These are phyloP conservation scores for Catharus ustulatus DNA, from an alignment of 2,797 vertebrate genomes.

Conservation along the genomic window DNA sequence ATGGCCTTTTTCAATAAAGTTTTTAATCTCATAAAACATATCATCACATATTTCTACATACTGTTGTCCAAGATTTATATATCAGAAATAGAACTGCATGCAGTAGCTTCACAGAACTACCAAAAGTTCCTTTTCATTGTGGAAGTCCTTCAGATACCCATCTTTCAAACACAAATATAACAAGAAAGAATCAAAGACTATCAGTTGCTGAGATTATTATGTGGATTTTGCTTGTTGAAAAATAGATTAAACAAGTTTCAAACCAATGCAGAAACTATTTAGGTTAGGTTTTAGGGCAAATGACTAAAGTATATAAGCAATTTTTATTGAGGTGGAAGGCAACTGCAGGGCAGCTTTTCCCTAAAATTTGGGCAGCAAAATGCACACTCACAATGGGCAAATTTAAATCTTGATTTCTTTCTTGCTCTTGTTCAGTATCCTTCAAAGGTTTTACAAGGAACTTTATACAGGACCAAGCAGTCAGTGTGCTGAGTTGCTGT, in stretches of 20 bases:
- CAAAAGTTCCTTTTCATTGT: background rate
- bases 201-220: constrained; percentile 5
- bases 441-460: background rate
- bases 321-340: background rate
- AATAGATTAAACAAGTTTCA: constrained; percentile 20
- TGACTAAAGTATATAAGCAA: background rate
- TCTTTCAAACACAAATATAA: constrained; percentile 27
- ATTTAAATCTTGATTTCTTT: background rate
- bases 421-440: background rate
- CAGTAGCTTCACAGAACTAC: background rate
- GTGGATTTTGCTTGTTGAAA: constrained; percentile 22
- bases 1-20: constrained; percentile 30
- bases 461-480: background rate
- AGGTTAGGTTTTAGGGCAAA: constrained; percentile 31
- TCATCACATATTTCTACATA: background rate
- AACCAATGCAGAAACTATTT: constrained; percentile 18
- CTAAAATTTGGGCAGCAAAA: background rate
- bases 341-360: background rate
- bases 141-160: background rate
- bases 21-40: constrained; percentile 40
- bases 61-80: constrained; percentile 23
- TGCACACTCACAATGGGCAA: background rate
- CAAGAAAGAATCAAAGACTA: constrained; percentile 23
- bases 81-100: background rate
- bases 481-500: background rate